Conservation (phyloP, 2,797 vertebrate genomes). For the Lacerta viridis region DNA sequence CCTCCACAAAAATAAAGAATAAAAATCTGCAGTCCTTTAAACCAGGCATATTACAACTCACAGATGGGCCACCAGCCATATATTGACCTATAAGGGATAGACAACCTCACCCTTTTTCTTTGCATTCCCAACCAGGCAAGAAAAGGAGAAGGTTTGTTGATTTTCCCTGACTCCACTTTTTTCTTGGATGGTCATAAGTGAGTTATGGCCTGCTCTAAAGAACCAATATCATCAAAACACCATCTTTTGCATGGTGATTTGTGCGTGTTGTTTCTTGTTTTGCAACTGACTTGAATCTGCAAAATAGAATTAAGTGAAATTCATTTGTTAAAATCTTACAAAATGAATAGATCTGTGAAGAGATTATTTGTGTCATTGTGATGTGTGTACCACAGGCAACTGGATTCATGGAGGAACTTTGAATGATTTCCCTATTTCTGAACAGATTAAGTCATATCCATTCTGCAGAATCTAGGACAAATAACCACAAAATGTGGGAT, state of each 20-base stretch:
- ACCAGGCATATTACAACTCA: background rate
- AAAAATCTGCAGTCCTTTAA: background rate
- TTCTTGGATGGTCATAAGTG: background rate
- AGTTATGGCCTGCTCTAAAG: background rate
- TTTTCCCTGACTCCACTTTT: background rate
- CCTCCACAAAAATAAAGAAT: too few species aligned
- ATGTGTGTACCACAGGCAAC: conserved; percentile 40
- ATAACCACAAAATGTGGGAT: conserved; percentile 4
- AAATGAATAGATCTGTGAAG: conserved; percentile 54
- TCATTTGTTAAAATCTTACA: background rate
- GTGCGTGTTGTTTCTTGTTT: too few species aligned
- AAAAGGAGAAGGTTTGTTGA: background rate
- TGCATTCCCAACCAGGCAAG: background rate
- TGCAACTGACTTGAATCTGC: background rate
- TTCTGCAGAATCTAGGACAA: background rate
- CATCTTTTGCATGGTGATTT: too few species aligned
- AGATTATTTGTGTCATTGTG: conserved; percentile 36
- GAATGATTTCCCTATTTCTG: background rate
- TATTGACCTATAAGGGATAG: background rate
- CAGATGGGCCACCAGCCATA: background rate
- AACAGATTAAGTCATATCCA: conserved; percentile 42
- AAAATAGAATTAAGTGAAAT: background rate
- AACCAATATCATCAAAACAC: background rate
- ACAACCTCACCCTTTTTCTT: background rate
- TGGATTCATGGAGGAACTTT: conserved; percentile 48